Base-by-base conservation (phyloP, 1,140 invertebrate genomes). In the Drosophila mojavensis region DNA sequence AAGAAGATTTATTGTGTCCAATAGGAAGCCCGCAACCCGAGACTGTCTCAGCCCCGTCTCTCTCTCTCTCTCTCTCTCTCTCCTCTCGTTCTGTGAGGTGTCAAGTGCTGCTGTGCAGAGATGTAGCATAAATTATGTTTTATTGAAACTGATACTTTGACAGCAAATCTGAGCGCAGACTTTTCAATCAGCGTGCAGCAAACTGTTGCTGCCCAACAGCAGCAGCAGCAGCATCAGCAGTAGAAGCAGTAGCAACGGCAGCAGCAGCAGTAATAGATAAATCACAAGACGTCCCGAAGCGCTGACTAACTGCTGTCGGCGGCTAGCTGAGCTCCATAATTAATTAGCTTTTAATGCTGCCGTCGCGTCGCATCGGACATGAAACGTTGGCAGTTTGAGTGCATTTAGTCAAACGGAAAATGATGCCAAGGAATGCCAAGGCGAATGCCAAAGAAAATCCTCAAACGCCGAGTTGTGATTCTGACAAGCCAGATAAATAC, bases 371-470 rank as follows among this genome's bases (percentile, higher is more conserved):
- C 10, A 66, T 33, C 26, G 43, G 51, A 67, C 13, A 64, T 41
- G 15, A n/a, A 26, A 47, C 17, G 56, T 36, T 67, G 60, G 61
- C 61, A 78, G 72, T 70, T 78, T 78, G 76, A 80, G 84, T 89
- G 84, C 84, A 89, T 84, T 89, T 89, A 90, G 84, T 89, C 84
- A 89, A 82, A 89, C 85, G 83, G 84, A 86, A 86, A 86, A 86
- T 88, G 83, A 88, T 89, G 83, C 77, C 50, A 45, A 75, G 41
- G 77, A 81, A 81, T 78, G 75, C 75, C 68, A 72, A 65, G 76
- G 36, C 64, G 75, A 75, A 78, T 78, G 65, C 51, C 66, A 70
- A 39, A 50, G 50, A 53, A 53, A 73, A 73, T 63, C 45, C 69
- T 48, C 15, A 33, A 51, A 10, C 26, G 45, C 20, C 33, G 75